Evolutionary conservation across 1,140 invertebrate species (phyloP).

Genomic region (Geopemphigus sp.): DNA sequence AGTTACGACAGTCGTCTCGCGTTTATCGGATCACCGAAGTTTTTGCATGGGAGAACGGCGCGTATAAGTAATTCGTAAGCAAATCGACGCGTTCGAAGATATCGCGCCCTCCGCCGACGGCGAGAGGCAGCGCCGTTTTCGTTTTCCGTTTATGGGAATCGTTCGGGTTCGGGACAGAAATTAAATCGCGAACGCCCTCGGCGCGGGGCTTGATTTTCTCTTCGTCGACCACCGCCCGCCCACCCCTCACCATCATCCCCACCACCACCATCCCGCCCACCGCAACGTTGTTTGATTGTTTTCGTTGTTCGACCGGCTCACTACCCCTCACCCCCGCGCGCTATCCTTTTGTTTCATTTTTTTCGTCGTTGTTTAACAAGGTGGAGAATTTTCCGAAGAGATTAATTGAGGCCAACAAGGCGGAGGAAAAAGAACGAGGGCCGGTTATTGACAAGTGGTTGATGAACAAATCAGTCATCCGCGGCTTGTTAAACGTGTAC

Average conservation of each 20-base stretch:
- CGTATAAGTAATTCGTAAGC: neutral
- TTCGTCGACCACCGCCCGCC: no score
- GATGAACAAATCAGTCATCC: slow-evolving; percentile 49
- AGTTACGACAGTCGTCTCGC: neutral
- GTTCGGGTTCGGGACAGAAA: neutral
- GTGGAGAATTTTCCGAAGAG: slow-evolving; percentile 40
- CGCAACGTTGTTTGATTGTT: no score
- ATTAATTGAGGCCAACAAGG: slow-evolving; percentile 45
- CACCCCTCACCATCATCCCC: no score
- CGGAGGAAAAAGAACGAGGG: slow-evolving; percentile 17
- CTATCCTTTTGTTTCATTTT: neutral
- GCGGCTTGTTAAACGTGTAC: slow-evolving; percentile 36
- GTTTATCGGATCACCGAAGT: slow-evolving; percentile 34
- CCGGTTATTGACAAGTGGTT: slow-evolving; percentile 46
- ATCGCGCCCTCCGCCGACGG: neutral
- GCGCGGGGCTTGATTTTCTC: no score
- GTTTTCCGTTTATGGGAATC: slow-evolving; percentile 21
- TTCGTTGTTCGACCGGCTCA: no score
- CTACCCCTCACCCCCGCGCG: neutral
- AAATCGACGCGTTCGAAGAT: slow-evolving; percentile 10
- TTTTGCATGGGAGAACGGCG: neutral
- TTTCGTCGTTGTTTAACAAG: slow-evolving; percentile 42
- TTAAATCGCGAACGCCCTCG: no score
- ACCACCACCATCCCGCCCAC: no score
- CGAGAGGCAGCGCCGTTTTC: neutral